phyloP scores from a whole-genome alignment of 2,113 vertebrate species.

The Collichthys lucidus region DNA sequence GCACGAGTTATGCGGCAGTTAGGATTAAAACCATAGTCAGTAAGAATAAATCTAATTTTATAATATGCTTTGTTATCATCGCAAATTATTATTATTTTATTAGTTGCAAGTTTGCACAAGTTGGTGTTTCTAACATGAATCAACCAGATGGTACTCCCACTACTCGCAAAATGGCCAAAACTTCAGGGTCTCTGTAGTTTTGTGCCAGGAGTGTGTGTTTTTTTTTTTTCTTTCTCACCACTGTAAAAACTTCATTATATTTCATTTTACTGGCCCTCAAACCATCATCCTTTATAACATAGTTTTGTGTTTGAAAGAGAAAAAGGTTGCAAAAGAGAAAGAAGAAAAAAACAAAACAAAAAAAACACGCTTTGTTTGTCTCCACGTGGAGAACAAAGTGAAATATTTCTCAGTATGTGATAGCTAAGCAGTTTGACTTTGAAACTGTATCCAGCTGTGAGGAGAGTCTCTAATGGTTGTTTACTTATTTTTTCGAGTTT shows the following conservation, averaged over 20 bases:
- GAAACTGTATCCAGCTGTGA: slow-evolving; percentile 26
- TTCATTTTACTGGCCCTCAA: slow-evolving; percentile 1
- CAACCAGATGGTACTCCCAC: slow-evolving; percentile 50
- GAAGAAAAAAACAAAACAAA: neutral
- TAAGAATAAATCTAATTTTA: neutral
- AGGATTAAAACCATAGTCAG: neutral
- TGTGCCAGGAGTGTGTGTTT: neutral
- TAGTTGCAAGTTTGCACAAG: neutral
- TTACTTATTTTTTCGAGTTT: neutral
- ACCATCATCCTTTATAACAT: neutral
- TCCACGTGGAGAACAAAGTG: slow-evolving; percentile 14
- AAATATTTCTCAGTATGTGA: slow-evolving; percentile 23
- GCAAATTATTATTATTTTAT: neutral
- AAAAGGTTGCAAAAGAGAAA: too few species aligned
- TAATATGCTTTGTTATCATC: neutral
- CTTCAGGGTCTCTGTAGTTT: neutral
- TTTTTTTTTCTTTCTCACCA: neutral
- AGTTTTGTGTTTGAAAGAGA: neutral
- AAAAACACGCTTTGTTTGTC: neutral
- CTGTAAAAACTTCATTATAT: neutral
- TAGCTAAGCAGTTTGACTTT: slow-evolving; percentile 24
- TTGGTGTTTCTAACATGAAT: slow-evolving; percentile 10
- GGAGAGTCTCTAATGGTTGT: neutral
- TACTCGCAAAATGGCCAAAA: slow-evolving; percentile 28
- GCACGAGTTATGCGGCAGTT: neutral